Evolutionary conservation across 2,888 invertebrate species (phyloP), one percentile per base, ranked within the genome.

Genomic region (Rhyacophila evoluta): DNA sequence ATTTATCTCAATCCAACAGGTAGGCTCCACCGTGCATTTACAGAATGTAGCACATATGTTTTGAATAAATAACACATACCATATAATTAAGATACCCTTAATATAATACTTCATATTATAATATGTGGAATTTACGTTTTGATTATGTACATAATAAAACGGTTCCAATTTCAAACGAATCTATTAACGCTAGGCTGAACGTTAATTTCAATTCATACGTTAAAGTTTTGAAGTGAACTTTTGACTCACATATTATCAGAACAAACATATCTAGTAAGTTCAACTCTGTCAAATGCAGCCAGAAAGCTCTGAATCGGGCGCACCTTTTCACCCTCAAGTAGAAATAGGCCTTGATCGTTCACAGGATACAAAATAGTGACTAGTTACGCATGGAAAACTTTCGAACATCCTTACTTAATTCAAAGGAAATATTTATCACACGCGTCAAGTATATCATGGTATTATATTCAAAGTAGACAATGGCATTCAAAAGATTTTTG

Each of bases 391-490:
- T 68, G 74, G 69, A 69, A 27, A 74, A 28, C 33, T 74, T 74
- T 74, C 37, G 27, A 38, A 68, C 36, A 37, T 36, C 74, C 38
- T 73, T 38, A 55, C 19, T 55, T 38, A 25, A 55, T 55, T 25
- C 55, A 19, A 25, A 74, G 74, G 74, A 68, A 36, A 74, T 74
- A 74, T 74, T 74, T 74, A 74, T 74, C 74, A 74, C 67, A 55
- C 12, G 19, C 36, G 28, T 36, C 33, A 37, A 37, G 36, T 74
- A 74, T 36, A 19, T 67, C 25, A 15, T 27, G 15, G 69, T 38
- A 38, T 38, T 38, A 25, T 69, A 11, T 68, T 74, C 69, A 68
- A 33, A 74, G 36, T 74, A 68, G 25, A 11, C 29, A 19, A 68
- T 25, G 25, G 27, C 25, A 33, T 25, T 8, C 39, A 8, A 73